These are phyloP conservation scores for Tiliacea citrago DNA, from an alignment of 2,888 invertebrate genomes.

Conservation along the genomic window DNA sequence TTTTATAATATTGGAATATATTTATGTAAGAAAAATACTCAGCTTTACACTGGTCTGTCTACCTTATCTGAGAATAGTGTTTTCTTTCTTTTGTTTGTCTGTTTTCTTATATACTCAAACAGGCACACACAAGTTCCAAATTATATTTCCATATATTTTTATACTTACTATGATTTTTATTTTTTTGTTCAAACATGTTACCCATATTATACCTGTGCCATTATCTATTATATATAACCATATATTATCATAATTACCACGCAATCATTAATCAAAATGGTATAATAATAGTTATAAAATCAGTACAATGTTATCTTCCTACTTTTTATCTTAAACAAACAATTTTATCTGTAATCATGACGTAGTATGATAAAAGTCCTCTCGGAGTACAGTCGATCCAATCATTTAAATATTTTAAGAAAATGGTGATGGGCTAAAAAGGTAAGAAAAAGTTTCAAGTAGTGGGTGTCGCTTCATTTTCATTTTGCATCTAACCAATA, in stretches of 20 bases:
- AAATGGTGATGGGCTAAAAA: conserved; percentile 84
- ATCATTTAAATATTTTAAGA: conserved; percentile 73
- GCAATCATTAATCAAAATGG: conserved; percentile 48
- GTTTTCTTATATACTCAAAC: conserved; percentile 8
- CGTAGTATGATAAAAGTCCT: conserved; percentile 61
- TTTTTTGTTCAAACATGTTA: conserved; percentile 31
- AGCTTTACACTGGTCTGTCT: background rate
- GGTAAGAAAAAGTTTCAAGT: conserved; percentile 81
- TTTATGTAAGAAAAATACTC: too few relatives aligned
- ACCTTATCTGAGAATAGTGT: background rate
- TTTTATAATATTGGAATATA: background rate
- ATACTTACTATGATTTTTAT: conserved; percentile 18
- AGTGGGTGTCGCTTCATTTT: conserved; percentile 74
- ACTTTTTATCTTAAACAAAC: conserved; percentile 71
- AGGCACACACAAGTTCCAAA: conserved; percentile 13
- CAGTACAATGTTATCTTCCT: conserved; percentile 75
- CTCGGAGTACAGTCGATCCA: conserved; percentile 66
- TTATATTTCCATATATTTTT: background rate
- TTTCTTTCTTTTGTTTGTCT: conserved; percentile 21
- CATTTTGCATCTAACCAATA: conserved; percentile 71
- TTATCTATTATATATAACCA: conserved; percentile 40
- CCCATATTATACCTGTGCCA: conserved; percentile 31
- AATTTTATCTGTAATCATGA: conserved; percentile 60
- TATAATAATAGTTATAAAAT: conserved; percentile 64
- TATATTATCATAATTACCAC: conserved; percentile 51